These are phyloP conservation scores for Sesamia inferens DNA, from an alignment of 2,888 invertebrate species.

Conservation along the genomic window DNA sequence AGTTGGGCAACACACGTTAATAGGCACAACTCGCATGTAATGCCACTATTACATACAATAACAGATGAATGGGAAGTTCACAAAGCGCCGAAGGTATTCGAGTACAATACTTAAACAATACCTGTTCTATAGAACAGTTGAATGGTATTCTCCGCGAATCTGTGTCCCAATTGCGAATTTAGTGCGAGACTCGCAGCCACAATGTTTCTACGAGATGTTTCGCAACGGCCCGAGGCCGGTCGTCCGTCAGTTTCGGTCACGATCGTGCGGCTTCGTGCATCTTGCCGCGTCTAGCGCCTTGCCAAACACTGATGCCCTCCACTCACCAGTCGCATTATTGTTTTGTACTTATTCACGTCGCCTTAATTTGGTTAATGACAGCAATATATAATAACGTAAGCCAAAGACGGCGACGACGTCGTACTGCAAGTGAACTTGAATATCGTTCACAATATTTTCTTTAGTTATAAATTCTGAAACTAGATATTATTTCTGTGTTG, in stretches of 20 bases:
- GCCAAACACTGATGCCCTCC: constrained; percentile 68
- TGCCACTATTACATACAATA: constrained; percentile 59
- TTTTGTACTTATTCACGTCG: constrained; percentile 59
- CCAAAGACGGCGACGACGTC: constrained; percentile 29
- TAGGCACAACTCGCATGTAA: constrained; percentile 56
- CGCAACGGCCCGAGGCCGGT: constrained; percentile 84
- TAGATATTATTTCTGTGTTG: constrained; percentile 19
- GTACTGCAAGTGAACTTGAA: constrained; percentile 1
- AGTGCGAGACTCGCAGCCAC: constrained; percentile 80
- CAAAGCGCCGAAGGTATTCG: constrained; percentile 64
- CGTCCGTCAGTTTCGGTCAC: constrained; percentile 81
- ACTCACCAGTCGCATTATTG: constrained; percentile 60
- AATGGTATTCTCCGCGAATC: constrained; percentile 79
- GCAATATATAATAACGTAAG: constrained; percentile 34
- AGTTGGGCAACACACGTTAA: constrained; percentile 62
- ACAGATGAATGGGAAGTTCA: constrained; percentile 62
- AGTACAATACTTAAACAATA: constrained; percentile 69
- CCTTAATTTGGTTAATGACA: constrained; percentile 63
- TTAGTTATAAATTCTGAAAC: constrained; percentile 35
- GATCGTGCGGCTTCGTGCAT: constrained; percentile 80
- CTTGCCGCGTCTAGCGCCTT: constrained; percentile 68
- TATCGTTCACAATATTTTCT: constrained; percentile 26
- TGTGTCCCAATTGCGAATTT: constrained; percentile 84
- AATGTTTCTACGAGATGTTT: constrained; percentile 82
- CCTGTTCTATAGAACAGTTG: constrained; percentile 69